A percentile compares a stretch with the other conserved stretches of the same genome.
Conservation (phyloP, 2,888 invertebrate genomes). For the Leucophora obtusa region DNA sequence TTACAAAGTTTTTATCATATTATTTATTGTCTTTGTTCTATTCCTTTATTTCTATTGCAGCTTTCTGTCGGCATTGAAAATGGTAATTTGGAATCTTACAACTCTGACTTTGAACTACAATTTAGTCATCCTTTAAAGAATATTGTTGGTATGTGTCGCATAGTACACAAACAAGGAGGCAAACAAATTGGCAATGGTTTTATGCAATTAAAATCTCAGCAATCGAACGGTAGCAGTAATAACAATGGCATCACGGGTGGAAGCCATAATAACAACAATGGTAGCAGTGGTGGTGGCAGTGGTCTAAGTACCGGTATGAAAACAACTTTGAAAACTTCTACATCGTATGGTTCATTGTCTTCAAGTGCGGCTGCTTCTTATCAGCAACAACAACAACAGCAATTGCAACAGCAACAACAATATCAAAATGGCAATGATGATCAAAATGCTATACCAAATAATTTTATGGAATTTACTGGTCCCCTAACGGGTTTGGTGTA, state of each 20-base stretch:
- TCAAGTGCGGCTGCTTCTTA: conserved; percentile 73
- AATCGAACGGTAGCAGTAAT: conserved; percentile 26
- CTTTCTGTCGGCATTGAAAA: conserved; percentile 86
- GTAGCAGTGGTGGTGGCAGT: conserved; percentile 27
- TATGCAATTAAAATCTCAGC: conserved; percentile 73
- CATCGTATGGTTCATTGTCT: conserved; percentile 75
- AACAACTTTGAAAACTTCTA: conserved; percentile 72
- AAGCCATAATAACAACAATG: conserved; percentile 54
- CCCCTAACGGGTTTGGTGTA: conserved; percentile 84
- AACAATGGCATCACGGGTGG: conserved; percentile 48
- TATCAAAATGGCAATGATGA: conserved; percentile 41
- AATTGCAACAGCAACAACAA: conserved; percentile 37
- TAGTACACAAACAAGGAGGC: conserved; percentile 73
- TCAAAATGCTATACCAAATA: conserved; percentile 66
- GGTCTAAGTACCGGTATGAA: conserved; percentile 65
- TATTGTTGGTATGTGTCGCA: conserved; percentile 80
- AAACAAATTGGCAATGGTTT: conserved; percentile 75
- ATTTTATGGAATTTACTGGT: conserved; percentile 80
- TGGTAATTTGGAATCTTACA: conserved; percentile 84
- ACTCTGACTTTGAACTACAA: conserved; percentile 85
- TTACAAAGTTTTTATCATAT: background rate
- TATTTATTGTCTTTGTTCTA: conserved; percentile 18
- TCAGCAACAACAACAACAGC: conserved; percentile 65
- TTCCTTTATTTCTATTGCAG: conserved; percentile 79
- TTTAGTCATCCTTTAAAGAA: conserved; percentile 83